Conservation (phyloP, 2,797 vertebrate species). For the Chelmon rostratus region DNA sequence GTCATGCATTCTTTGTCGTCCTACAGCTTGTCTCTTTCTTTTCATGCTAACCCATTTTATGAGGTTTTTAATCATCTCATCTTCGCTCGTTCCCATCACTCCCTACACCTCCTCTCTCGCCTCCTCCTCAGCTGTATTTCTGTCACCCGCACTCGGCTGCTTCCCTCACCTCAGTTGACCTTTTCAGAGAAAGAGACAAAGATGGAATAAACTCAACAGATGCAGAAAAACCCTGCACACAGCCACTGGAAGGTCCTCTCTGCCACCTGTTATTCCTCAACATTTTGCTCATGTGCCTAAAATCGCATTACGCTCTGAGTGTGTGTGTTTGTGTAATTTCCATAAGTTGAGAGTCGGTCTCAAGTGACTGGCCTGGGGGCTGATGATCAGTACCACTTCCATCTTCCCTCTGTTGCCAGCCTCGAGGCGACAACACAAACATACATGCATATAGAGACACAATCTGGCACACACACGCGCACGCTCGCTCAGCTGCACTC, state of each 20-base stretch:
- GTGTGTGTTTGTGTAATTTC: slow-evolving; percentile 55
- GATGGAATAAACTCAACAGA: slow-evolving; percentile 38
- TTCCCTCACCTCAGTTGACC: slow-evolving; percentile 52
- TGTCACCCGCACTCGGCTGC: slow-evolving; percentile 25
- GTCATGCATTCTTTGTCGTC: slow-evolving; percentile 63
- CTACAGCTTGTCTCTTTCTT: slow-evolving; percentile 44
- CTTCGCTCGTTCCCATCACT: slow-evolving; percentile 15
- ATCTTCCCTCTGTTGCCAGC: slow-evolving; percentile 39
- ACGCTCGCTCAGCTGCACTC: slow-evolving; percentile 1
- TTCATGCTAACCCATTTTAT: slow-evolving; percentile 40
- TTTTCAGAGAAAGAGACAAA: slow-evolving; percentile 40
- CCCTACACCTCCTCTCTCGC: slow-evolving; percentile 19
- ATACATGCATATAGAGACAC: slow-evolving; percentile 14
- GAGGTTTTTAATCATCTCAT: slow-evolving; percentile 65
- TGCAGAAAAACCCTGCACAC: slow-evolving; percentile 11
- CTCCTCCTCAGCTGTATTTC: slow-evolving; percentile 15
- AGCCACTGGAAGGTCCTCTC: slow-evolving; percentile 7
- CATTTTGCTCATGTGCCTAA: slow-evolving; percentile 50
- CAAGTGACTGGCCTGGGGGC: slow-evolving; percentile 65
- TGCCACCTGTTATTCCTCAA: slow-evolving; percentile 34
- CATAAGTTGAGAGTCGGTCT: slow-evolving; percentile 61
- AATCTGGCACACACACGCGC: slow-evolving; percentile 10
- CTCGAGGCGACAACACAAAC: slow-evolving; percentile 51
- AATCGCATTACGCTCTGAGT: slow-evolving; percentile 28
- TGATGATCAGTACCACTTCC: slow-evolving; percentile 62